Percentiles rank a stretch among this genome's conserved stretches.
Evolutionary conservation across 2,888 invertebrate species (phyloP).

Genomic region (Epirrita christyi): DNA sequence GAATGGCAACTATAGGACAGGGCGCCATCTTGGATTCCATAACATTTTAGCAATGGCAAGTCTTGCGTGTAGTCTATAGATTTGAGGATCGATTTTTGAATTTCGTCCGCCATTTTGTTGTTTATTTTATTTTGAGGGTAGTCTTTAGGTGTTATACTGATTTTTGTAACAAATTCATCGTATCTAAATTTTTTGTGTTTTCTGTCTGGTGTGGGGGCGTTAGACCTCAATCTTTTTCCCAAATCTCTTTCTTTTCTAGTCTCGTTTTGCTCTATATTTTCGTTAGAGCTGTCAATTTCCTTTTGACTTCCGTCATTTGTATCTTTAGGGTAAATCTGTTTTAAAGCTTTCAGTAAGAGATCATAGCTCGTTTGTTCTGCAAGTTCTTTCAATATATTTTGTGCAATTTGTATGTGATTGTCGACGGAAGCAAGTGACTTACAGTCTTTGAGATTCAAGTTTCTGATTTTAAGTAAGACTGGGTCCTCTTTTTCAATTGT

Average conservation of each 20-base stretch:
- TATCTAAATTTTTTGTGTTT: conserved; percentile 4
- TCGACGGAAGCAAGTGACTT: neutral
- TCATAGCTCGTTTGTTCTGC: neutral
- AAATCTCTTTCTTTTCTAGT: neutral
- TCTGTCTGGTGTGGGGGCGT: neutral
- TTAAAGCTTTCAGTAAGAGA: neutral
- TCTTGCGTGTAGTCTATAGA: conserved; percentile 40
- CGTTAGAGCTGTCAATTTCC: neutral
- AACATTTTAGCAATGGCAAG: conserved; percentile 58
- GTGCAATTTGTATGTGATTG: neutral
- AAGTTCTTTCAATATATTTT: neutral
- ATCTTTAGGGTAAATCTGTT: neutral
- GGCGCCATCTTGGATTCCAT: conserved; percentile 56
- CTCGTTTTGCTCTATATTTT: neutral
- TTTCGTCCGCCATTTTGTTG: conserved; percentile 21
- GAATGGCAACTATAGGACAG: conserved; percentile 60
- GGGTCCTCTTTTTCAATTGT: too few relatives aligned
- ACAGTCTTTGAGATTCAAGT: too few relatives aligned
- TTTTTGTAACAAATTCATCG: conserved; percentile 19
- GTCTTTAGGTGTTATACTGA: conserved; percentile 39
- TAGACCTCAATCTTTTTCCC: conserved; percentile 1
- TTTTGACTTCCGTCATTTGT: neutral
- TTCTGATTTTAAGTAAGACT: too few relatives aligned
- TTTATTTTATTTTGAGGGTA: conserved; percentile 38
- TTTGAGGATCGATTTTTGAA: conserved; percentile 44